Evolutionary conservation across 2,113 vertebrate species (phyloP).

Genomic region (Mellivora capensis): DNA sequence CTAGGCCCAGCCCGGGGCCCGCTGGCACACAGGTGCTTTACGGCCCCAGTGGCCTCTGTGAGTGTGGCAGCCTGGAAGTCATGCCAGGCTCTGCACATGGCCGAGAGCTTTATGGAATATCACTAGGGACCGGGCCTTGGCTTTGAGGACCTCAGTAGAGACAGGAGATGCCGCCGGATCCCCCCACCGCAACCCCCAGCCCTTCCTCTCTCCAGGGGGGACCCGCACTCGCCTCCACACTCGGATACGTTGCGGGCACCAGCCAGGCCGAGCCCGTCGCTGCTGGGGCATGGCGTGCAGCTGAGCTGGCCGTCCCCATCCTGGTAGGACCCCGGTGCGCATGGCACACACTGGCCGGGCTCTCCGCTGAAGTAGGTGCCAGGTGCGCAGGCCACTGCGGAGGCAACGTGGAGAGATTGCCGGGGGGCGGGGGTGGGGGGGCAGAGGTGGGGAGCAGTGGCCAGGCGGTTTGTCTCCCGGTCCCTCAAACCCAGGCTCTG

Average conservation of each 20-base stretch:
- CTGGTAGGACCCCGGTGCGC: conserved; percentile 92
- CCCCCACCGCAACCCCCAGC: not conserved
- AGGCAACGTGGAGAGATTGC: conserved; percentile 42
- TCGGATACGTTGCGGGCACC: conserved; percentile 93
- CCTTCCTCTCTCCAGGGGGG: not conserved
- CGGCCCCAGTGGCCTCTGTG: rapidly evolving
- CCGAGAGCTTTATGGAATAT: not conserved
- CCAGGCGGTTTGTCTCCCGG: rapidly evolving
- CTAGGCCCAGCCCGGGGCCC: rapidly evolving
- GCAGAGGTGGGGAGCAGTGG: not conserved
- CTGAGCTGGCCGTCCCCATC: conserved; percentile 91
- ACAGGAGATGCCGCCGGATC: not conserved
- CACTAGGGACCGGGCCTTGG: not conserved
- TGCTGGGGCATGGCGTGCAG: conserved; percentile 93
- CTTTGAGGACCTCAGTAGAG: not conserved
- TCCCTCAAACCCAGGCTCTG: not conserved
- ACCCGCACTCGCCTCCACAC: conserved; percentile 90
- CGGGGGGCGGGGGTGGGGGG: not conserved
- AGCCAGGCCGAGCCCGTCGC: conserved; percentile 84
- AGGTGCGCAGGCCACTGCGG: conserved; percentile 88
- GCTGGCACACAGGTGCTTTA: rapidly evolving
- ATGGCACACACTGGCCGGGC: conserved; percentile 88
- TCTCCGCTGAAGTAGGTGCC: conserved; percentile 94
- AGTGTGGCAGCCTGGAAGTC: rapidly evolving
- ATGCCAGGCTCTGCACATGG: not conserved